Base-by-base conservation (phyloP, 1,140 invertebrate species). In the Neotoxoptera formosana region DNA sequence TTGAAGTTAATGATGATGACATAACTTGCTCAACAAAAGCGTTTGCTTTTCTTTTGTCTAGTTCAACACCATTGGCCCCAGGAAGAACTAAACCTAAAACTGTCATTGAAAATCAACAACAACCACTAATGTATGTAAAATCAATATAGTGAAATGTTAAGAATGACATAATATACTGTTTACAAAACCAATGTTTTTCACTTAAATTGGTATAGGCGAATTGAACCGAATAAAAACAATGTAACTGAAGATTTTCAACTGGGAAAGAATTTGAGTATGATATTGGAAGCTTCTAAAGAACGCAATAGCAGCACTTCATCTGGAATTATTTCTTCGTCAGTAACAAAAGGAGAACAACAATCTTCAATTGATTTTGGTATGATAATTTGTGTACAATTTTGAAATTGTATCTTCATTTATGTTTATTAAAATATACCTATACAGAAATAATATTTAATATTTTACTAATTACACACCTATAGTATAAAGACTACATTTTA, bases 261-360 rank as follows among this genome's bases (percentile, higher is more conserved):
- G n/a, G 41, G 51, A 47, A 88, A 94, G 76, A 94, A 93, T 93
- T 86, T 94, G 30, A 94, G 94, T 83, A 93, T 94, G 51, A 94
- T 94, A 11, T 84, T 94, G 21, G 94, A 94, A 93, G 90, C 93
- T 1, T 94, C 94, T 23, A 94, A 94, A 93, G 94, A 94, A 67
- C 90, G 93, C 14, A 94, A 84, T 60, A 94, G 94, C 25, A 94
- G 94, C 48, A 94, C 94, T 47, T 93, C 86, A 53, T 93, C 90
- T 67, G 84, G 83, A 56, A 41, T 84, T 34, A 48, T 81, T n/a
- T 34, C 60, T 34, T 48, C 67, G 7, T 76, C 56, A 67, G 84
- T 90, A 23, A 81, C 36, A 93, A 53, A 51, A 47, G 8, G 21
- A 56, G 60, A 83, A 86, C 90, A 60, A 48, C n/a, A 41, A 67